Evolutionary conservation across 2,888 invertebrate species (phyloP), one percentile per base, ranked within the genome.

Genomic region (Himalopsyche japonica): DNA sequence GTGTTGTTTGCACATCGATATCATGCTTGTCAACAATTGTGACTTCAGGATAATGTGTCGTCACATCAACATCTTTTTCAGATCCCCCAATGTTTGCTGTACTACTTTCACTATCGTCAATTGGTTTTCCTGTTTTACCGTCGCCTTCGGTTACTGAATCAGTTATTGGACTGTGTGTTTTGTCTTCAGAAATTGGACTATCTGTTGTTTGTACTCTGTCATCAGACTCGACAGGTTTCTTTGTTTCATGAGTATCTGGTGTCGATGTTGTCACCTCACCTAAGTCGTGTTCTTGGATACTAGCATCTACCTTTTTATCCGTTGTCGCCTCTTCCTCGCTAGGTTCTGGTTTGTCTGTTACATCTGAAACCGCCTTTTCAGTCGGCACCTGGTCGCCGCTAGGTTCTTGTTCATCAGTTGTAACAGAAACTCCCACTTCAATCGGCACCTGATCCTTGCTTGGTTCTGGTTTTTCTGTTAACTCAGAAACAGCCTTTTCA

Each of bases 11-110:
- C 4, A 64, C 43, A 47, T 77, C 49, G 8, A 76, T 34, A 76
- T 80, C 78, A 43, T 82, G 86, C 34, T 79, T 30, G 37, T 64
- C 84, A 15, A 30, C 27, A 57, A 76, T 81, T 24, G 85, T 80
- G 27, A 83, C 81, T 12, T 86, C 83, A 48, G 47, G 32, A n/a
- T 76, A 79, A 77, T 86, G 85, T 7, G 89, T 88, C 15, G 43
- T 43, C 81, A 78, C 79, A 12, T 64, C 64, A 37, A 57, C 32
- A 48, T 79, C 79, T 12, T 6, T 47, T 15, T 34, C 82, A 49
- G 76, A 18, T 24, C 32, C 48, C 20, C 47, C 49, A 47, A 48
- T 82, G n/a, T 30, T 20, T 18, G 79, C 47, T 27, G 64, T 37
- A 70, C 8, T 79, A 24, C 34, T 34, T 76, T 81, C 76, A 76